Percentiles rank a stretch among this genome's conserved stretches.
Evolutionary conservation across 1,140 invertebrate genomes (phyloP).

Genomic region (Brachionus sp.): DNA sequence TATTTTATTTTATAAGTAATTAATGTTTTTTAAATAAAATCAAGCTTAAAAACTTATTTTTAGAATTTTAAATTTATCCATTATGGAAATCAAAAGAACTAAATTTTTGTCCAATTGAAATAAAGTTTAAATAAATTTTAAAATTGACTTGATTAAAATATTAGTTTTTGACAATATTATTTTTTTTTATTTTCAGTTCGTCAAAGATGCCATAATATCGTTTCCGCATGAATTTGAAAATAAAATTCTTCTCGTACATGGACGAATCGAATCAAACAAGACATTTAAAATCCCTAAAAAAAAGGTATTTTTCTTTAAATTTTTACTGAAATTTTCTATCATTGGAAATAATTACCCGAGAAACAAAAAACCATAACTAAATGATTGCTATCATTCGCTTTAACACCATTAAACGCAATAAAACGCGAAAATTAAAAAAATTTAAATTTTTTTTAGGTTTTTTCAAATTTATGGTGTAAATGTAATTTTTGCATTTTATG

Average conservation of each 20-base stretch:
- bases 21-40: not conserved
- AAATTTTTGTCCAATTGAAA: not conserved
- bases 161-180: not conserved
- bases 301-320: not conserved
- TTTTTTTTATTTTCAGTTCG: not conserved
- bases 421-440: too few relatives aligned
- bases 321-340: too few relatives aligned
- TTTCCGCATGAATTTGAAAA: not conserved
- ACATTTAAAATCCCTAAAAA: conserved; percentile 1
- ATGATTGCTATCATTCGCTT: too few relatives aligned
- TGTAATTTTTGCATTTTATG: too few relatives aligned
- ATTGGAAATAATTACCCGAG: too few relatives aligned
- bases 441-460: too few relatives aligned
- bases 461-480: too few relatives aligned
- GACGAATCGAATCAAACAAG: not conserved
- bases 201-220: not conserved
- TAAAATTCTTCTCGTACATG: not conserved
- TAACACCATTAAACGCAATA: too few relatives aligned
- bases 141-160: not conserved
- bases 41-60: not conserved
- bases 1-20: not conserved
- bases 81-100: too few relatives aligned
- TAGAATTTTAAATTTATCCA: too few relatives aligned
- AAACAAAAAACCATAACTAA: too few relatives aligned
- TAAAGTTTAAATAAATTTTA: not conserved